Evolutionary conservation across 2,113 vertebrate genomes (phyloP), one percentile per base, ranked within the genome.

Genomic region (Genyomyrus donnyi): DNA sequence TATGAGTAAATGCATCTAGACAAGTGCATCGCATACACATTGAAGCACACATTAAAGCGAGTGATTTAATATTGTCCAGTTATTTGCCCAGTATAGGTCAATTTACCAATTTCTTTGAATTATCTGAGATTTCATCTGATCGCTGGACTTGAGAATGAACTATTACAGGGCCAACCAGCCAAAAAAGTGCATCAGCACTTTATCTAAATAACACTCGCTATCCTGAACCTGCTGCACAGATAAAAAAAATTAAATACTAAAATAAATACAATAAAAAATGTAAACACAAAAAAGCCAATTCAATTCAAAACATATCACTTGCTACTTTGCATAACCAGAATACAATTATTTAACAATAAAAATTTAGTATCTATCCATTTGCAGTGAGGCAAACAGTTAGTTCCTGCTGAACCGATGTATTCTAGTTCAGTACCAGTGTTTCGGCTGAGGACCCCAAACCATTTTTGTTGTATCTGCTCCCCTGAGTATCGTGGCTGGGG

Each of bases 401-500:
- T 85, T 46, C 15, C 74, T 46, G 83, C 83, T 48, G 83, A 85
- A 48, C 10, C 9, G 7, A 45, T 88, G 9, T 70, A 35, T 48
- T 85, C 53, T 66, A 24, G 53, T 49, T 66, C 42, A 62, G 10
- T 85, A 39, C 24, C 31, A 83, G 24, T 88, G 27, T 62, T 80
- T 45, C 50, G 58, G 86, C 10, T 35, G 13, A 88, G 86, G 49
- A 52, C 5, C 13, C 27, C 50, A 56, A 27, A 49, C 45, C 13
- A 74, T 27, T 83, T 88, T 83, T 42, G 45, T 87, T 19, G 42
- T 52, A 46, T 88, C 85, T 80, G 52, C 31, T 80, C 62, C 86
- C 35, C n/a, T 42, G 85, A 90, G 89, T 91, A 31, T 62, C 13
- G 24, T 58, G 74, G 35, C 92, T 88, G 83, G 91, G 93, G 91